Base-by-base conservation (phyloP, 2,888 invertebrate genomes). In the Clepsis dumicolana region DNA sequence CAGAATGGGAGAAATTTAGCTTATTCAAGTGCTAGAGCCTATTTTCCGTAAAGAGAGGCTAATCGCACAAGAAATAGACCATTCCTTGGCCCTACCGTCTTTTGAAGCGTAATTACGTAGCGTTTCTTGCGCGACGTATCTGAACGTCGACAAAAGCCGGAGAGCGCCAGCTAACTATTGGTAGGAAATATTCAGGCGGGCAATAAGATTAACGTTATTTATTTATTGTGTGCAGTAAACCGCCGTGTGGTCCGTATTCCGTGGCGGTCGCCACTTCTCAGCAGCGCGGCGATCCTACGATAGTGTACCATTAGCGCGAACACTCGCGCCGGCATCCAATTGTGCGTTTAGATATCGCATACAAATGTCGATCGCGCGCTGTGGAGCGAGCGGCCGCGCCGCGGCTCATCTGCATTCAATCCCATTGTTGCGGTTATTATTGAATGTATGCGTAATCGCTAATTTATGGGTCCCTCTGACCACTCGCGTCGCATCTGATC, bases 291-390 rank as follows among this genome's bases (percentile, higher is more conserved):
- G 93, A 92, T 92, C 87, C 86, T 80, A 86, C 88, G 93, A 93
- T 93, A 93, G 88, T 90, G 93, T 89, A 91, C 91, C 92, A 92
- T 93, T 92, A 93, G 93, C 90, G 93, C 93, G 90, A 92, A 91
- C 87, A 87, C 79, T 91, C 92, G 90, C 93, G 88, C 93, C 92
- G 92, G 90, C 90, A 83, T 91, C 92, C 93, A 93, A 93, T 93
- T 93, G 93, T 93, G 88, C 88, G 88, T 87, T 90, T 92, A 91
- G 93, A 93, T 92, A 92, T 87, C 89, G 93, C 90, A 93, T 93
- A 93, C 93, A 93, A 93, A 93, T 89, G 93, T 93, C 93, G 91
- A 91, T 90, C 91, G 90, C 83, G 80, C 77, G 73, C 78, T 35
- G 62, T 79, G 77, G 81, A 77, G 76, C 80, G 70, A 72, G 72